Evolutionary conservation across 2,797 vertebrate genomes (phyloP), one percentile per base, ranked within the genome.

Genomic region (Enteromius paludinosus): DNA sequence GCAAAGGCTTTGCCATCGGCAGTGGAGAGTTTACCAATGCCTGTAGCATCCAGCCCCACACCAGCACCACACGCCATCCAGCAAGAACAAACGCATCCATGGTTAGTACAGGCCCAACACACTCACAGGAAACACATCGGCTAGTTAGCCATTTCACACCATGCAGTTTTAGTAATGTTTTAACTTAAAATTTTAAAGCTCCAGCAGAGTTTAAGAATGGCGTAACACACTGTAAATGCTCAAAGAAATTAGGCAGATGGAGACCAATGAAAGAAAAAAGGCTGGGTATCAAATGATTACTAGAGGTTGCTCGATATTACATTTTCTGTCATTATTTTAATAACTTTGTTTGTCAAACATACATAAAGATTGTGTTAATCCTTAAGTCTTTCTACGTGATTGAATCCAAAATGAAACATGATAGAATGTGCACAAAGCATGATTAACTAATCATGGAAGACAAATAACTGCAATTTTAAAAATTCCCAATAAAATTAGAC

Each of bases 1-100:
- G 98, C 97, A 96, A 99, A 99, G 95, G 98, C 98, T 98, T 99
- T 99, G 94, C 98, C 98, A 96, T 99, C 98, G 92, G 98, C 97
- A 95, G 98, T 99, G 94, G 98, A 99, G 92, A 99, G 96, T 96
- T 99, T 99, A 97, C 98, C 98, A 94, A 99, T 99, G 94, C 98
- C 98, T 99, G 95, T 93, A 92, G 89, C 86, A 89, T 92, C 90
- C 93, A 90, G 91, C 92, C 93, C 90, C 89, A 92, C 82, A 62
- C 79, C 86, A 79, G 79, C 77, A 86, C 70, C 81, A 93, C 90
- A 94, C 91, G 92, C 85, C 85, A 89, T 84, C 79, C 87, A 92
- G 81, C 92, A 93, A 93, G 91, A 91, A 92, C 92, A 94, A 92
- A 75, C 30, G 86, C 87, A 89, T 84, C 87, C 87, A 41, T 41